phyloP scores from a whole-genome alignment of 2,888 invertebrate genomes.

The Neocrepidodera transversa region DNA sequence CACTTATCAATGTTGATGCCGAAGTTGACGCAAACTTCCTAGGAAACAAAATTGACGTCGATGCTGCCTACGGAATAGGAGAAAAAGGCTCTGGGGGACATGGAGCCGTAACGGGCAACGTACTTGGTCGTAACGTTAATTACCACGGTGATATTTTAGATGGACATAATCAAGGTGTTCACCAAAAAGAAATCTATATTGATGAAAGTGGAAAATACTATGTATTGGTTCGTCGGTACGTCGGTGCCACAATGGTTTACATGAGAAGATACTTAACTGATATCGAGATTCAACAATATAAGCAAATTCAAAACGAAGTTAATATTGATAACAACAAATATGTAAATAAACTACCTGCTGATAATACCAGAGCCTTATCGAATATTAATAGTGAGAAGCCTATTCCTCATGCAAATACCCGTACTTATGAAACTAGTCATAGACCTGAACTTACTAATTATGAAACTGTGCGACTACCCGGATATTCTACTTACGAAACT shows the following conservation, averaged over 20 bases:
- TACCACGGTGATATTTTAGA: neutral
- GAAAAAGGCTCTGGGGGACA: neutral
- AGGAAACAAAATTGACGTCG: neutral
- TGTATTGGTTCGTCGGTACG: neutral
- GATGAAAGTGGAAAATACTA: conserved; percentile 2
- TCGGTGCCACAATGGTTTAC: neutral
- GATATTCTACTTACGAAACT: too few relatives aligned
- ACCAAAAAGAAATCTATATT: neutral
- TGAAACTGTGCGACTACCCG: too few relatives aligned
- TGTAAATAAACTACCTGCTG: neutral
- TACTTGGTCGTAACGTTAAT: neutral
- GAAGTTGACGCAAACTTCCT: neutral
- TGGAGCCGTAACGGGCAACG: neutral
- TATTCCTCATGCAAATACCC: too few relatives aligned
- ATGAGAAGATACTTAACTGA: neutral
- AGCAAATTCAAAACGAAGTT: neutral
- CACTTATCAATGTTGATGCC: neutral
- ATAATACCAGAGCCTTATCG: neutral
- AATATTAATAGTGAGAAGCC: too few relatives aligned
- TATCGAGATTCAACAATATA: neutral
- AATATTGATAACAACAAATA: neutral
- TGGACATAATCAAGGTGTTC: neutral
- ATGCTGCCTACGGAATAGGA: neutral
- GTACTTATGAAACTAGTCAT: too few relatives aligned
- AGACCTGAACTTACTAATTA: too few relatives aligned